Base-by-base conservation (phyloP, 1,140 invertebrate genomes). In the Ectropis grisescens region DNA sequence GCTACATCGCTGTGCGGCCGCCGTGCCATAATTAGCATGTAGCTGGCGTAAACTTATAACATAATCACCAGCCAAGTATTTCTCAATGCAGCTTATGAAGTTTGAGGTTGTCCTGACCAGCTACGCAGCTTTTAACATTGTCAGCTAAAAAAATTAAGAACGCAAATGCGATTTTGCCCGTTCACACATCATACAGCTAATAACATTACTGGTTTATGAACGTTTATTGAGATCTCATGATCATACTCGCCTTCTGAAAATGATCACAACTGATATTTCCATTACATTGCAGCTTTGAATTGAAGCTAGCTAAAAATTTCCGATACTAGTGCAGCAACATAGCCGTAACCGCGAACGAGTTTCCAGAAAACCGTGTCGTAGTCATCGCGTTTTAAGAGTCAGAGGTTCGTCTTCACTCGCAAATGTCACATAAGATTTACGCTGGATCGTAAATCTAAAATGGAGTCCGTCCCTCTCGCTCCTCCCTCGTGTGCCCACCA, bases 381-480 rank as follows among this genome's bases (percentile, higher is more conserved):
- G 49, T 49, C 42, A 22, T n/a, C 16, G 40, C 30, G 43, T 46
- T 41, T 57, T 55, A 52, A 55, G 37, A 47, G 31, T 37, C 41
- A 41, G 36, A 42, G 27, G 44, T 44, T 55, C 58, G 58, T 53
- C 60, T 62, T 58, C 51, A 57, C 50, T 65, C 66, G 68, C 72
- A 81, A 78, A 75, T 78, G 75, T 78, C 75, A 78, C 61, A 66
- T 32, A 61, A 58, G 53, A 81, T 81, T 81, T 81, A 81, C 67
- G 53, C 44, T 61, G 58, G 57, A 62, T 76, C 76, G 61, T 81
- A 81, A 81, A 81, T 81, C 76, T n/a, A 80, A 75, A 56, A 78
- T 75, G 75, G 68, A 70, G 40, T 68, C 58, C 47, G 35, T 60
- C 29, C 53, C 57, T 41, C 29, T 48, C 51, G 47, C 47, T 26